Evolutionary conservation across 1,140 invertebrate species (phyloP), one percentile per base, ranked within the genome.

Genomic region (Tribolium castaneum): DNA sequence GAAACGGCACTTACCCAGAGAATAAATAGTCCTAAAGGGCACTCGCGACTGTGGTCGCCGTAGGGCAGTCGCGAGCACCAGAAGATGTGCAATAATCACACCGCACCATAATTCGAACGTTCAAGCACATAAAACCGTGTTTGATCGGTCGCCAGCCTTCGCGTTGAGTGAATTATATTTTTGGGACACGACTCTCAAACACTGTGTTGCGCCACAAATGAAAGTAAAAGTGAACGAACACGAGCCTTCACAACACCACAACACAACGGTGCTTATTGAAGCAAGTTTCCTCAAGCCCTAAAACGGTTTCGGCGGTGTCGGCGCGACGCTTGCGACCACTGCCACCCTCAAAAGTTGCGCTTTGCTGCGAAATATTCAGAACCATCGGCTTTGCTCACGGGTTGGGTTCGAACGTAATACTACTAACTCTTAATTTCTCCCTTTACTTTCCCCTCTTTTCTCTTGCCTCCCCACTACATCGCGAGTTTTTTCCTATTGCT

Each of bases 361-460:
- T 78, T 78, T 30, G 50, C 35, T 78, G 56, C 75, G 75, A 80
- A 82, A 77, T 2, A 30, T 4, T 30, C 52, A 76, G 76, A 76
- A 77, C 49, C 82, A 81, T 79, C 66, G 72, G 74, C 79, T 82
- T 77, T 78, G 77, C 78, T 80, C 78, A 81, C 79, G 78, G 80
- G 82, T 82, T 82, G 78, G 80, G 82, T 82, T 82, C 82, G 78
- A 81, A 81, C 83, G 80, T 84, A 84, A 81, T 84, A 83, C 82
- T 83, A 84, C 82, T 82, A 84, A 77, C 78, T 85, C 84, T 84
- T 83, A 86, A 86, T 86, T 86, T 86, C 86, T 86, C 83, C 83
- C 85, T 86, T 85, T 86, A 85, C 83, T 85, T 86, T 86, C 84
- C 85, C 84, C 85, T 83, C 85, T 84, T 86, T 86, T 84, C 83